phyloP scores from a whole-genome alignment of 2,888 invertebrate species.

The Apodemia mormo region DNA sequence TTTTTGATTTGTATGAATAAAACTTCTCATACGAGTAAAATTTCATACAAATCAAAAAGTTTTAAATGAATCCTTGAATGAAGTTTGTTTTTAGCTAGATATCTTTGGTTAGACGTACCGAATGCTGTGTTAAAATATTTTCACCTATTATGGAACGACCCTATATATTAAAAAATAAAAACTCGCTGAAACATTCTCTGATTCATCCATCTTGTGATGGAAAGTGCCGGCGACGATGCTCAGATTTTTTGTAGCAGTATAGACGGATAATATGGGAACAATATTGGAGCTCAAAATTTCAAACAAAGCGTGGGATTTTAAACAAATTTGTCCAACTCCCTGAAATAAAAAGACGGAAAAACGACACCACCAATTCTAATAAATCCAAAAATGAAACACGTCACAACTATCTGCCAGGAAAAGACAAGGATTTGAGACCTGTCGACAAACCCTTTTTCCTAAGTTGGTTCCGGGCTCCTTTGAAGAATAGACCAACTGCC shows the following conservation, averaged over 20 bases:
- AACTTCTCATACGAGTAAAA: no score
- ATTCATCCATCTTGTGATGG: constrained; percentile 4
- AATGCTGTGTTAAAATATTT: no score
- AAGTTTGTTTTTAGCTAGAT: no score
- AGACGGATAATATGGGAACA: neutral
- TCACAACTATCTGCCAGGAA: constrained; percentile 8
- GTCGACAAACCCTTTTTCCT: neutral
- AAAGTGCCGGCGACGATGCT: constrained; percentile 2
- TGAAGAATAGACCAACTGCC: no score
- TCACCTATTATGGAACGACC: no score
- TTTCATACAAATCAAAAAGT: no score
- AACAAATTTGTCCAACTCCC: constrained; percentile 3
- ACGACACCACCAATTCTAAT: constrained; percentile 1
- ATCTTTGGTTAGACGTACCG: no score
- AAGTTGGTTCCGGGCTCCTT: no score
- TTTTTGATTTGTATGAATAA: no score
- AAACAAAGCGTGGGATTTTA: constrained; percentile 6
- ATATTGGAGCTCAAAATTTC: neutral
- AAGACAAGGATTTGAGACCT: neutral
- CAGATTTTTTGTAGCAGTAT: constrained; percentile 3
- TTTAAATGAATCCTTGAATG: no score
- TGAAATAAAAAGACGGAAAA: constrained; percentile 7
- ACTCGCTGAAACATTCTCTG: constrained; percentile 3
- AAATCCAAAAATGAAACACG: constrained; percentile 2
- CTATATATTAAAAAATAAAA: neutral